Conservation (phyloP, 1,140 invertebrate species). For the Zophobas atratus region DNA sequence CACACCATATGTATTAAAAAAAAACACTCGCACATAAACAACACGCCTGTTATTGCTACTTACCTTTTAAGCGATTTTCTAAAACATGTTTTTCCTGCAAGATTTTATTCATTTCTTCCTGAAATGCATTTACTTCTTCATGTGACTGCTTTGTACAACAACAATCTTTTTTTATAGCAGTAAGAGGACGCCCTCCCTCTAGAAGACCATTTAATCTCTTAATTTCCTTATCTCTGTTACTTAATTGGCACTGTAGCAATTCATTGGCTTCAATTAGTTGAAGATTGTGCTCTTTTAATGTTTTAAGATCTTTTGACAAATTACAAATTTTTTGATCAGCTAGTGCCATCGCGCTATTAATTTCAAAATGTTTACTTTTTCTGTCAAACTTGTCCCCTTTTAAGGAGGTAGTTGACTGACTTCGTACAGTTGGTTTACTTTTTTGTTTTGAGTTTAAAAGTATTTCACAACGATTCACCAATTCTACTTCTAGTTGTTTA, state of each 20-base stretch:
- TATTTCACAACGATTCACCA: constrained; percentile 18
- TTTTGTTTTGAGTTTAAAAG: constrained; percentile 48
- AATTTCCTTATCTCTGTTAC: constrained; percentile 76
- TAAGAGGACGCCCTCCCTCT: constrained; percentile 75
- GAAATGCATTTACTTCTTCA: constrained; percentile 49
- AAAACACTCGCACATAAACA: too few species aligned
- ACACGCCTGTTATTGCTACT: not conserved
- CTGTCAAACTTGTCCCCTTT: constrained; percentile 51
- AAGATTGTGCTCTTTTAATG: constrained; percentile 69
- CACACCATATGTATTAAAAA: too few species aligned
- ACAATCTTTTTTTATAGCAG: constrained; percentile 73
- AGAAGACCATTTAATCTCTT: constrained; percentile 74
- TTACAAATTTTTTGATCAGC: constrained; percentile 70
- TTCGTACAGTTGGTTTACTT: constrained; percentile 60
- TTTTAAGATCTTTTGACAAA: constrained; percentile 69
- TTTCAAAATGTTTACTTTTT: constrained; percentile 37
- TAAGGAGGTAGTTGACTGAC: constrained; percentile 52
- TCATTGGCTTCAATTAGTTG: constrained; percentile 67
- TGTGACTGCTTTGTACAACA: constrained; percentile 53
- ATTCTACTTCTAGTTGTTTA: constrained; percentile 52
- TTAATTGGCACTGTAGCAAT: constrained; percentile 54
- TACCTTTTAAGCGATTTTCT: constrained; percentile 74
- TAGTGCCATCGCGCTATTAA: constrained; percentile 64
- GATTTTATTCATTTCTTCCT: constrained; percentile 71
- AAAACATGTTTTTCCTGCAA: constrained; percentile 72